Conservation (phyloP, 1,140 invertebrate genomes). For the Diploscapter pachys region DNA sequence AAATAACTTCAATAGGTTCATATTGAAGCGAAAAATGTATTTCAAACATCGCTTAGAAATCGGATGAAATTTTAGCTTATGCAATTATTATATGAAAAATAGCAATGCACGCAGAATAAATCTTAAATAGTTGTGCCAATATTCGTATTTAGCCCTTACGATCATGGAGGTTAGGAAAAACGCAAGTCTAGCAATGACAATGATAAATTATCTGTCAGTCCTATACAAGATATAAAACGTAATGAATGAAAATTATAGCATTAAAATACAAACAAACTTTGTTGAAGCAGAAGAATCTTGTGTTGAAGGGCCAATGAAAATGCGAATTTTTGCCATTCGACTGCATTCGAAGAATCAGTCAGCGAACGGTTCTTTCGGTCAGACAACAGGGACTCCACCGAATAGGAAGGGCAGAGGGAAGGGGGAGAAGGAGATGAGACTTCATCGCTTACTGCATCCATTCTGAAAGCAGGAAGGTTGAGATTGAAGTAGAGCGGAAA, state of each 20-base stretch:
- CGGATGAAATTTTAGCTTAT: too few species aligned
- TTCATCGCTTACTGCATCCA: too few species aligned
- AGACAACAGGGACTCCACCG: slow-evolving; percentile 17
- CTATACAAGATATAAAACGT: background rate
- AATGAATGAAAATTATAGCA: background rate
- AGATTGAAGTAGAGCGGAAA: too few species aligned
- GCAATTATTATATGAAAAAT: too few species aligned
- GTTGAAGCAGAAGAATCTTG: slow-evolving; percentile 34
- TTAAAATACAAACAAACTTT: slow-evolving; percentile 23
- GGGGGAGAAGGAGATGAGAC: background rate
- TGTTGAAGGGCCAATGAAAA: slow-evolving; percentile 33
- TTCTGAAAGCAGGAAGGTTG: too few species aligned
- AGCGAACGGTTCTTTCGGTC: slow-evolving; percentile 5
- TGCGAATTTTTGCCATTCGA: slow-evolving; percentile 29
- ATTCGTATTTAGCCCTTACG: background rate
- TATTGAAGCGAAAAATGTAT: too few species aligned
- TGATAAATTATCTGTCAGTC: slow-evolving; percentile 7
- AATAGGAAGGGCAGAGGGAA: slow-evolving; percentile 16
- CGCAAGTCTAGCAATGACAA: background rate
- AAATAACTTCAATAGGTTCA: too few species aligned
- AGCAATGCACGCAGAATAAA: background rate
- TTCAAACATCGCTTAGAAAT: too few species aligned
- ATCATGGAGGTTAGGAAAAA: slow-evolving; percentile 4
- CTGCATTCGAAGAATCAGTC: background rate
- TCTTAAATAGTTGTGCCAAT: slow-evolving; percentile 5